Evolutionary conservation across 2,113 vertebrate species (phyloP).

Genomic region (Vombatus ursinus): DNA sequence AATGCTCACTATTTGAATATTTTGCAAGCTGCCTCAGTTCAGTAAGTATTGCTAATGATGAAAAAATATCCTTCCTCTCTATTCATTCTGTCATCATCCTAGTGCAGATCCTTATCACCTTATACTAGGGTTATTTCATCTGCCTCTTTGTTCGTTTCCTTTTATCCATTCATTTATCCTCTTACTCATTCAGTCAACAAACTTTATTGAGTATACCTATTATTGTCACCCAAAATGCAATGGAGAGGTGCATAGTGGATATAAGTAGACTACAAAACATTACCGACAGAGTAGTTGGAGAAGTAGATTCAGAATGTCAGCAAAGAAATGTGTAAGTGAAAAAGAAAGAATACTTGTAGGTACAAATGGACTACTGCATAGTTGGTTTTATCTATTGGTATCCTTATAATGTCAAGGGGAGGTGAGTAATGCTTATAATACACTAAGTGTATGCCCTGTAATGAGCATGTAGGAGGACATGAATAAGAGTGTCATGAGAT

Average conservation of each 20-base stretch:
- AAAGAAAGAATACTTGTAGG: not conserved
- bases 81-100: not conserved
- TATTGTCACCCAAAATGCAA: not conserved
- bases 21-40: constrained; percentile 38
- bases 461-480: not conserved
- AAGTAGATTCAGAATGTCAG: not conserved
- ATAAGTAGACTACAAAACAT: not conserved
- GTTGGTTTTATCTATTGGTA: not conserved
- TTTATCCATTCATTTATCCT: not conserved
- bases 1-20: constrained; percentile 20
- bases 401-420: not conserved
- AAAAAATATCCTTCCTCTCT: not conserved
- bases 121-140: not conserved
- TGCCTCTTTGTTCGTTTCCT: not conserved
- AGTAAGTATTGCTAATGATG: constrained; percentile 18
- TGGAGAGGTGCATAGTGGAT: not conserved
- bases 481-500: not conserved
- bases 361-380: not conserved
- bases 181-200: not conserved
- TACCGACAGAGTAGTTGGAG: not conserved
- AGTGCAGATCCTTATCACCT: not conserved
- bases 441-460: not conserved
- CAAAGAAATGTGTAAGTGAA: not conserved
- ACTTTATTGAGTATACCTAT: not conserved
- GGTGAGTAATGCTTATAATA: not conserved